phyloP scores from a whole-genome alignment of 1,140 invertebrate genomes.

The Drosophila equinoxialis region DNA sequence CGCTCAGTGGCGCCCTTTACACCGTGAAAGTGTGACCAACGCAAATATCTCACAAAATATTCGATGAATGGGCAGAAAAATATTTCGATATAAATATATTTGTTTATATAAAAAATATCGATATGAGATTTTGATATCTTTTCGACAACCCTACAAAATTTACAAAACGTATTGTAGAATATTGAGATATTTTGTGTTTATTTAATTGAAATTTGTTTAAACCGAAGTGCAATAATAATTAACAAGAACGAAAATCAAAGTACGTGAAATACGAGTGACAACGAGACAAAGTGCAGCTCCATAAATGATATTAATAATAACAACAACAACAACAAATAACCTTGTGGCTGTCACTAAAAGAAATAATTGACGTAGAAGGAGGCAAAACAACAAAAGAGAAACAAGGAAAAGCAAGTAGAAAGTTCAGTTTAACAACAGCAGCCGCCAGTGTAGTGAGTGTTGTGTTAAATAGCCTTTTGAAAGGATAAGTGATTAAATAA shows the following conservation, averaged over 20 bases:
- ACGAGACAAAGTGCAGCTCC: constrained; percentile 28
- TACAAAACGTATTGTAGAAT: background rate
- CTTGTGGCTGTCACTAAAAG: constrained; percentile 59
- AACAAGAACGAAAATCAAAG: background rate
- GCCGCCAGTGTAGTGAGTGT: constrained; percentile 70
- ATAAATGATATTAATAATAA: constrained; percentile 45
- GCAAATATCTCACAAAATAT: too few species aligned
- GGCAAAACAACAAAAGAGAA: background rate
- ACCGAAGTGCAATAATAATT: constrained; percentile 47
- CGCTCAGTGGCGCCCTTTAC: too few species aligned
- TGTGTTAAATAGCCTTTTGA: constrained; percentile 45
- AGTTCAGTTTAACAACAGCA: constrained; percentile 59
- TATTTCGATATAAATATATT: too few species aligned
- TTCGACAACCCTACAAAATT: too few species aligned
- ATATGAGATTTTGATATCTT: too few species aligned
- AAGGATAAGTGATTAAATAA: constrained; percentile 32
- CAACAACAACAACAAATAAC: constrained; percentile 60
- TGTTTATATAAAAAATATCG: too few species aligned
- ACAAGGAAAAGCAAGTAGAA: constrained; percentile 50
- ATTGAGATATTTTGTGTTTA: background rate
- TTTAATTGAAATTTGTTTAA: constrained; percentile 30
- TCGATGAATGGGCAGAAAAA: too few species aligned
- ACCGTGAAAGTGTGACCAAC: too few species aligned
- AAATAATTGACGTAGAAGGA: constrained; percentile 20
- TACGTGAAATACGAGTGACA: background rate